These are phyloP conservation scores for Lochmaea crataegi DNA, from an alignment of 2,888 invertebrate species.

Conservation along the genomic window DNA sequence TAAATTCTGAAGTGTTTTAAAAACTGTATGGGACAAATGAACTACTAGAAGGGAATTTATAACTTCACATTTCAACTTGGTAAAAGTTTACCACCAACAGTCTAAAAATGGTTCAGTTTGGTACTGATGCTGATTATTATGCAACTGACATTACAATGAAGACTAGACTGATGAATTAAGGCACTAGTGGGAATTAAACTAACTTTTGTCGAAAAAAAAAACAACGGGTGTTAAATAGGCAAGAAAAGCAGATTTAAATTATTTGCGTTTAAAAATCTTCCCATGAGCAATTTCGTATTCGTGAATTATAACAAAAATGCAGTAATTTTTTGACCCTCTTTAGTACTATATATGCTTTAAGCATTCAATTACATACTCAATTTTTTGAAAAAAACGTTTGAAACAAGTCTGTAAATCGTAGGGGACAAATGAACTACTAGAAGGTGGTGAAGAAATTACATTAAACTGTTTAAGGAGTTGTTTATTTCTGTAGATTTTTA, in stretches of 20 bases:
- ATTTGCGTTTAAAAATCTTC: not conserved
- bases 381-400: not conserved
- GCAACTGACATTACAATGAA: not conserved
- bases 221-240: no score
- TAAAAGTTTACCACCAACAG: no score
- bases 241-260: not conserved
- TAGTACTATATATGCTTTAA: not conserved
- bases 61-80: no score
- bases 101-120: no score
- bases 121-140: not conserved
- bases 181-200: not conserved
- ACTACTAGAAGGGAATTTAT: no score
- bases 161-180: not conserved
- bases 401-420: no score
- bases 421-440: no score
- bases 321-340: slow-evolving; percentile 9
- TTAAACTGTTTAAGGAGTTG: no score
- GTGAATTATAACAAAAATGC: slow-evolving; percentile 10
- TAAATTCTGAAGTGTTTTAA: no score
- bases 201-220: not conserved
- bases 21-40: no score
- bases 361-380: not conserved
- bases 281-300: slow-evolving; percentile 11
- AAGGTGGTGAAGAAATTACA: no score
- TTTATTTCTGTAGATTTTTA: no score